Evolutionary conservation across 2,797 vertebrate species (phyloP), one percentile per base, ranked within the genome.

Genomic region (Chlorospingus flavigularis): DNA sequence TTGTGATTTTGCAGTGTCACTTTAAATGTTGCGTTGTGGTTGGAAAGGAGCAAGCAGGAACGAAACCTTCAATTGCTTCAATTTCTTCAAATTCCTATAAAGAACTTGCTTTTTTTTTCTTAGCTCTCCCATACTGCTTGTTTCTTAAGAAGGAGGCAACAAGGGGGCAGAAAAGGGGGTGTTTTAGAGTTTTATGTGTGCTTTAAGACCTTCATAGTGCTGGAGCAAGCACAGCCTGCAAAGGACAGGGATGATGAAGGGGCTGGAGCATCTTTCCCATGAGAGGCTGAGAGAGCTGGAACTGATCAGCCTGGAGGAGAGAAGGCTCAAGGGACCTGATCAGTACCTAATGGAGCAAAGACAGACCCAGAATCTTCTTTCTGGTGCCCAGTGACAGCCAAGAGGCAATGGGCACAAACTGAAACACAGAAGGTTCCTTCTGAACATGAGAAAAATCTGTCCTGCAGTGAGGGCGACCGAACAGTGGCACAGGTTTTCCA

Each of bases 101-200:
- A 68, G 13, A 47, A 11, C n/a, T 40, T 17, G 4, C 3, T 16
- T 19, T 79, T 50, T 14, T 89, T 62, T 37, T 5, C 37, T 55
- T 55, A 28, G 1, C 8, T 43, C 12, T 88, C 1, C 0, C 4
- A 3, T 65, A 26, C 28, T 15, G 2, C 7, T 51, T 31, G 11
- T 76, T 80, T 63, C 20, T 60, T 48, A 17, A 10, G 33, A 74
- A 37, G 31, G 11, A 37, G 7, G 25, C 47, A 42, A 40, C 7
- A 42, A 66, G 13, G 17, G 11, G 26, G 51, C 23, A 63, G 39
- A 47, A 21, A 50, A 57, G 8, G 17, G 5, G 8, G 3, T 13
- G 3, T 0, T 47, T 54, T 8, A 33, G 17, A 33, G 21, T 7
- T 73, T 55, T 42, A 11, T 11, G 11, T 63, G 66, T n/a, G 20